phyloP scores from a whole-genome alignment of 1,140 invertebrate genomes.

The Copidosoma floridanum region DNA sequence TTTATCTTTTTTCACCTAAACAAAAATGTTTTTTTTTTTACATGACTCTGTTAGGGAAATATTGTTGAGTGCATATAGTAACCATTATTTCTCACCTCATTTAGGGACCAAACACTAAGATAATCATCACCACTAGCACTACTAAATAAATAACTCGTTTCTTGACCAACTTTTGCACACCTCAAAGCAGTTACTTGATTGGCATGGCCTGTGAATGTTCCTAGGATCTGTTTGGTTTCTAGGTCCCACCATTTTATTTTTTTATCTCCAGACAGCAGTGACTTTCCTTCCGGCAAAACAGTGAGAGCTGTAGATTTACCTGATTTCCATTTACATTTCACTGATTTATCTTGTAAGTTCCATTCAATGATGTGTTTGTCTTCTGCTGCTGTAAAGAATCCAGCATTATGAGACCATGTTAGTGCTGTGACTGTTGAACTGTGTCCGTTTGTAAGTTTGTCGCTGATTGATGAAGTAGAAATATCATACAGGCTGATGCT shows the following conservation, averaged over 20 bases:
- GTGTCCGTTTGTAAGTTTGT: slow-evolving; percentile 57
- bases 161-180: slow-evolving; percentile 48
- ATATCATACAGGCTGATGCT: slow-evolving; percentile 57
- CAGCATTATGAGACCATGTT: slow-evolving; percentile 51
- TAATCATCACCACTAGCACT: slow-evolving; percentile 61
- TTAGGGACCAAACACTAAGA: slow-evolving; percentile 64
- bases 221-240: slow-evolving; percentile 59
- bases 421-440: slow-evolving; percentile 56
- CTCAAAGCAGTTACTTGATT: slow-evolving; percentile 62
- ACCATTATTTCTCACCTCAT: slow-evolving; percentile 40
- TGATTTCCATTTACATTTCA: slow-evolving; percentile 62
- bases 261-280: slow-evolving; percentile 65
- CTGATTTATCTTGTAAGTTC: slow-evolving; percentile 56
- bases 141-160: slow-evolving; percentile 62
- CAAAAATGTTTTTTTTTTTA: slow-evolving; percentile 16
- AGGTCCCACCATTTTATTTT: slow-evolving; percentile 68
- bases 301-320: slow-evolving; percentile 68
- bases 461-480: slow-evolving; percentile 48
- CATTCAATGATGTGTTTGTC: slow-evolving; percentile 57
- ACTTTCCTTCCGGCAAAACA: slow-evolving; percentile 62
- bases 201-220: slow-evolving; percentile 68
- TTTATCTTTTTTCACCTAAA: slow-evolving; percentile 47
- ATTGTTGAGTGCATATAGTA: no score
- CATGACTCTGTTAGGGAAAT: no score
- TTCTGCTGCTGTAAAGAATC: slow-evolving; percentile 58